Percentiles rank a stretch among this genome's conserved stretches.
Conservation (phyloP, 37 sponge, comb jelly and placozoan species). For the Eunapius fragilis region DNA sequence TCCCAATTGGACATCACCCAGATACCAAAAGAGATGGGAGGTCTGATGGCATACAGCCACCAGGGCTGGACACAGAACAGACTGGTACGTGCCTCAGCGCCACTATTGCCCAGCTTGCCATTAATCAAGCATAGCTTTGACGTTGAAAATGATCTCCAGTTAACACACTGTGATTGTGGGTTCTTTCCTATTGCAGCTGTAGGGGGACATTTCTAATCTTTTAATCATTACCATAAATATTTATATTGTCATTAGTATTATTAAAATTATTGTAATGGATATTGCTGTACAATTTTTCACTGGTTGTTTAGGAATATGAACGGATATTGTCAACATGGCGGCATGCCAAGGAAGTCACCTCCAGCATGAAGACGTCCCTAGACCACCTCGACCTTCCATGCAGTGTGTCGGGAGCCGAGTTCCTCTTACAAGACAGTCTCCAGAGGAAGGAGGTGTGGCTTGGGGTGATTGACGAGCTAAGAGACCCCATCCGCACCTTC, state of each 20-base stretch:
- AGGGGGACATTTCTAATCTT: no score
- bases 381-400: constrained; percentile 18
- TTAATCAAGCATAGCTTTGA: no score
- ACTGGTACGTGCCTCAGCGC: constrained; percentile 25
- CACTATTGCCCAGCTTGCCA: neutral
- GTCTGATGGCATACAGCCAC: constrained; percentile 60
- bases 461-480: constrained; percentile 45
- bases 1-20: constrained; percentile 20
- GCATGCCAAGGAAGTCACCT: constrained; percentile 8
- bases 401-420: constrained; percentile 69
- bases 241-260: no score
- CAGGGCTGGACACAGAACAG: constrained; percentile 49
- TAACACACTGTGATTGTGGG: no score
- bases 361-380: constrained; percentile 27
- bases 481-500: constrained; percentile 39
- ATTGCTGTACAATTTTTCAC: neutral
- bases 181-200: no score
- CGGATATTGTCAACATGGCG: constrained; percentile 12
- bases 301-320: constrained; percentile 43
- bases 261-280: no score
- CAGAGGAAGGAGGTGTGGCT: constrained; percentile 68
- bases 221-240: no score
- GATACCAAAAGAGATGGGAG: constrained; percentile 58
- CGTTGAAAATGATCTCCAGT: no score
- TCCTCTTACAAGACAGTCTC: constrained; percentile 57